Evolutionary conservation across 2,888 invertebrate genomes (phyloP).

Genomic region (Agrilus mali): DNA sequence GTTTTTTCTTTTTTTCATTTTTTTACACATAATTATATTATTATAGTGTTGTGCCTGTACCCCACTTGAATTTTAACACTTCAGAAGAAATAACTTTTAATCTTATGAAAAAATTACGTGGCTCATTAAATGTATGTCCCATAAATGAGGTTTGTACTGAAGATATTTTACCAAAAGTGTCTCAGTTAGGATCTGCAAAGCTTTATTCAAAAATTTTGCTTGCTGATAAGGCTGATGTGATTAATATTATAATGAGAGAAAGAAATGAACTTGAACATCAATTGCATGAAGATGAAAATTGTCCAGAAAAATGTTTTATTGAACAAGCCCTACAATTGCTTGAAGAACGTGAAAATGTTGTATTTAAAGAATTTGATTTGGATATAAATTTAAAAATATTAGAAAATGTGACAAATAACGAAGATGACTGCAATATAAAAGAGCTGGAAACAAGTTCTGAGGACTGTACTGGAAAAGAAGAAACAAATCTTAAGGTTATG

Average conservation of each 20-base stretch:
- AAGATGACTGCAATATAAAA: slow-evolving; percentile 18
- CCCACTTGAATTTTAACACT: slow-evolving; percentile 39
- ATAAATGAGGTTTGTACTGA: slow-evolving; percentile 29
- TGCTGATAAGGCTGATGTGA: slow-evolving; percentile 54
- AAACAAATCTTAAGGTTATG: too few relatives aligned
- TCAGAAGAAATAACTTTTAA: slow-evolving; percentile 65
- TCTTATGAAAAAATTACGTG: slow-evolving; percentile 56
- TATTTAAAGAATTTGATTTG: slow-evolving; percentile 9
- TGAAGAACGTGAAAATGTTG: slow-evolving; percentile 36
- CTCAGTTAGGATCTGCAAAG: slow-evolving; percentile 39
- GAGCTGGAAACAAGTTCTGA: slow-evolving; percentile 20
- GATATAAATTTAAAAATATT: neutral
- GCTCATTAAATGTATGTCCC: slow-evolving; percentile 42
- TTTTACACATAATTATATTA: slow-evolving; percentile 4
- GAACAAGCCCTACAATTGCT: slow-evolving; percentile 69
- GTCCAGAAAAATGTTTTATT: slow-evolving; percentile 75
- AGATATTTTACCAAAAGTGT: slow-evolving; percentile 31
- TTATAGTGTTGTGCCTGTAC: slow-evolving; percentile 47
- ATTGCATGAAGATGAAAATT: slow-evolving; percentile 51
- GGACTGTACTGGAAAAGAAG: slow-evolving; percentile 7
- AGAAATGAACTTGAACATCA: slow-evolving; percentile 50
- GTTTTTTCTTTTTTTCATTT: neutral
- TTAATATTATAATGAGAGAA: slow-evolving; percentile 59
- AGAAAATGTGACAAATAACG: neutral
- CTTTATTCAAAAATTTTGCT: slow-evolving; percentile 67